Conservation (phyloP, 2,888 invertebrate genomes). For the Cephus pygmeus region DNA sequence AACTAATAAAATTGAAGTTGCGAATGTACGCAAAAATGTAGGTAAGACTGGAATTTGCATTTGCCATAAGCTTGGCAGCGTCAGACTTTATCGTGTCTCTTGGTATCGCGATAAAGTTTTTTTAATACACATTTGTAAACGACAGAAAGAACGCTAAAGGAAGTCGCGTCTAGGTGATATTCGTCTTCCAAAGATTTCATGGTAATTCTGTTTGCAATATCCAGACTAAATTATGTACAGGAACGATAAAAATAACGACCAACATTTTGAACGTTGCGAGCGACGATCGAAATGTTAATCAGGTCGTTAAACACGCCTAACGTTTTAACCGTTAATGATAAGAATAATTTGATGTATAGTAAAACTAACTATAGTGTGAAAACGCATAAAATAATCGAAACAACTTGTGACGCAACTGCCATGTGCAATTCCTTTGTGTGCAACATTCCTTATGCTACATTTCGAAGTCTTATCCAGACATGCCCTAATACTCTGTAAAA, state of each 20-base stretch:
- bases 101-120: neutral
- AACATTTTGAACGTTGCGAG: no score
- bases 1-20: neutral
- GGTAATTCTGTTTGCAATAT: no score
- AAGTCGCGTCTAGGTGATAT: no score
- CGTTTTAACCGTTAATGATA: neutral
- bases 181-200: no score
- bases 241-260: no score
- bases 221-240: no score
- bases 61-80: neutral
- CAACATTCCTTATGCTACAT: no score
- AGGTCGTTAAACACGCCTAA: neutral
- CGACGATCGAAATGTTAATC: no score
- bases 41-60: neutral
- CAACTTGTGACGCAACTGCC: neutral
- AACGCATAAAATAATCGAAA: neutral
- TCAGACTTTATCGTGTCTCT: neutral
- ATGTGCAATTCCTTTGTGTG: no score
- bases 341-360: neutral
- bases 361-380: neutral
- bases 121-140: neutral
- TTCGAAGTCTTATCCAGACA: neutral
- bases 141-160: no score
- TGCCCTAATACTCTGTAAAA: neutral
- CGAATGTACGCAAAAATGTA: neutral